phyloP scores from a whole-genome alignment of 1,140 invertebrate genomes.

The Euwallacea fornicatus region DNA sequence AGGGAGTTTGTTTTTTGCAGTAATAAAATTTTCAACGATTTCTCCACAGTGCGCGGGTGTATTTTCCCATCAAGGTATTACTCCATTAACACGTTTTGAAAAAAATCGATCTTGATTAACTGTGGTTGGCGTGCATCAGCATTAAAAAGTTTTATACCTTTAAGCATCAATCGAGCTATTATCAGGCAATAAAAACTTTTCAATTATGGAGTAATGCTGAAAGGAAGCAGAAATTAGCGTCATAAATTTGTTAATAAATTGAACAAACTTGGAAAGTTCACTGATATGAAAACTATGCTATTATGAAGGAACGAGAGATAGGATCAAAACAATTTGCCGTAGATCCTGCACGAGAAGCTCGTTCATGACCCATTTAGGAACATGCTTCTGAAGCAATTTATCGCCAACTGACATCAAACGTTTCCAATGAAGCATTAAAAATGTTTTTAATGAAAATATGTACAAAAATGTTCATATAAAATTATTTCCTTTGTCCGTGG shows the following conservation, averaged over 20 bases:
- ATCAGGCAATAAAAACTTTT: not conserved
- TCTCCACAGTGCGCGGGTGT: too few species aligned
- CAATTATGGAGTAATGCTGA: not conserved
- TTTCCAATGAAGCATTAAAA: not conserved
- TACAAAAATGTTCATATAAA: not conserved
- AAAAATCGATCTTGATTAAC: not conserved
- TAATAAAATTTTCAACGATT: too few species aligned
- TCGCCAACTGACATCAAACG: not conserved
- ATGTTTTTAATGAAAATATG: not conserved
- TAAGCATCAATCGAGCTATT: not conserved
- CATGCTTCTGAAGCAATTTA: constrained; percentile 7
- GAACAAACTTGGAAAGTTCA: constrained; percentile 9
- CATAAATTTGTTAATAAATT: constrained; percentile 10
- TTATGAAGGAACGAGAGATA: constrained; percentile 6
- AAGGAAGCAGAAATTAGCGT: not conserved
- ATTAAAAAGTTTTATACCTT: not conserved
- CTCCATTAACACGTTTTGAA: too few species aligned
- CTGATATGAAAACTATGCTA: constrained; percentile 2
- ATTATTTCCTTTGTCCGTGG: not conserved
- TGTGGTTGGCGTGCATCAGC: not conserved
- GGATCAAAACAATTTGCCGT: constrained; percentile 6
- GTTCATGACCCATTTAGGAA: not conserved
- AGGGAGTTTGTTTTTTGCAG: too few species aligned
- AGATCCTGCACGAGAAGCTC: not conserved
- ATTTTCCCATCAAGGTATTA: too few species aligned